Conservation (phyloP, 2,797 vertebrate genomes). For the Sternarchorhynchus goeldii region DNA sequence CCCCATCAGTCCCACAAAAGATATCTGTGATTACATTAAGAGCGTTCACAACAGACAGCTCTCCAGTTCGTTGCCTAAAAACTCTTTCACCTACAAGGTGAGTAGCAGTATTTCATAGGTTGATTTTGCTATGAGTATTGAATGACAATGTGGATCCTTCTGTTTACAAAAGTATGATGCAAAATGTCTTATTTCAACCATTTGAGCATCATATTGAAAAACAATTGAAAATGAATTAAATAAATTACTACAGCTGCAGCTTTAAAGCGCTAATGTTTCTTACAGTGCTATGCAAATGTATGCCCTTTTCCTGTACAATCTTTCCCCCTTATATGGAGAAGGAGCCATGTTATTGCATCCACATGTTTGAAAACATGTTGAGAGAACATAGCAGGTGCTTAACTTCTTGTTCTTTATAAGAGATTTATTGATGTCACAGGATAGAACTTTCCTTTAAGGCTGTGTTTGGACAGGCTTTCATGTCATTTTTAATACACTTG, state of each 20-base stretch:
- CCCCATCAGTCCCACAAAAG: slow-evolving; percentile 70
- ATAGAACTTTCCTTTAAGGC: background rate
- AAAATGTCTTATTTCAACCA: background rate
- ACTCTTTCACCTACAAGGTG: slow-evolving; percentile 84
- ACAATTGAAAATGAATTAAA: background rate
- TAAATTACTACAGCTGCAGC: background rate
- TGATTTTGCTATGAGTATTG: too few species aligned
- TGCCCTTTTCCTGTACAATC: background rate
- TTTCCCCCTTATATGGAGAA: slow-evolving; percentile 49
- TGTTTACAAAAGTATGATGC: background rate
- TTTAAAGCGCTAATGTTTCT: too few species aligned
- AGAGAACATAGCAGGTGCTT: slow-evolving; percentile 4
- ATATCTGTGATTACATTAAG: slow-evolving; percentile 77
- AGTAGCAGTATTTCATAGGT: slow-evolving; percentile 51
- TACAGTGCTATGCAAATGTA: background rate
- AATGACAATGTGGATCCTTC: background rate
- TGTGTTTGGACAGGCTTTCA: background rate
- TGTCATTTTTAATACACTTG: background rate
- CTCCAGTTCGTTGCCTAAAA: slow-evolving; percentile 81
- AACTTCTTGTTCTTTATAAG: background rate
- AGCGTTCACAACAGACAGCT: slow-evolving; percentile 69
- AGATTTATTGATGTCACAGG: slow-evolving; percentile 14
- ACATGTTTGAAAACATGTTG: background rate
- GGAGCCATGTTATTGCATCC: slow-evolving; percentile 22
- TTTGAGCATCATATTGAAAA: background rate